Conservation (phyloP, 1,140 invertebrate species). For the Bilobella aurantiaca region DNA sequence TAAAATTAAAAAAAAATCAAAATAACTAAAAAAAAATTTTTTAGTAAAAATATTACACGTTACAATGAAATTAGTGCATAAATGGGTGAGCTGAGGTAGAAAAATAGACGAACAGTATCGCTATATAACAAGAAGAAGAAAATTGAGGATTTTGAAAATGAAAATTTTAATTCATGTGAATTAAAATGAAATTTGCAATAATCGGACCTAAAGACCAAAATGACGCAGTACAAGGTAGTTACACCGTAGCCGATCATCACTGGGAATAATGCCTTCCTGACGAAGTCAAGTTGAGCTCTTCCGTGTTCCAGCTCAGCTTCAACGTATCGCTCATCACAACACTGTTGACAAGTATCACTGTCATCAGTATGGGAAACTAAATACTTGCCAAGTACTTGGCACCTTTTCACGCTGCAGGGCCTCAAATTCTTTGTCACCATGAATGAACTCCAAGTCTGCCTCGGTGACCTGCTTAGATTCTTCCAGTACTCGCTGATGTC, state of each 20-base stretch:
- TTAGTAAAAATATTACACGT: no score
- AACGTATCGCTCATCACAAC: background rate
- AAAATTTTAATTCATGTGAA: no score
- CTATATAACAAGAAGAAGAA: no score
- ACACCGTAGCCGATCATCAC: background rate
- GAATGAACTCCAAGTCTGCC: background rate
- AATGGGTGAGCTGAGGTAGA: no score
- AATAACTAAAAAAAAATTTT: no score
- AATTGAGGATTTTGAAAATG: no score
- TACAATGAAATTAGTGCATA: no score
- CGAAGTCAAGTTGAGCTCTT: background rate
- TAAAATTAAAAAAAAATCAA: no score
- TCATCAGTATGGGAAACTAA: background rate
- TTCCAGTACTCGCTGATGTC: background rate
- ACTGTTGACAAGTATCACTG: background rate
- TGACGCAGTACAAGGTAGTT: background rate
- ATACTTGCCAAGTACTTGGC: background rate
- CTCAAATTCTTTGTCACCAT: background rate
- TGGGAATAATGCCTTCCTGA: background rate
- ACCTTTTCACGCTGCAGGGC: background rate
- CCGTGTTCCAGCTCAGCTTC: background rate
- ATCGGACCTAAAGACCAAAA: background rate
- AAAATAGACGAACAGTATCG: no score
- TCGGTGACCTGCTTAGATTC: background rate
- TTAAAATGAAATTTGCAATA: no score